Evolutionary conservation across 1,140 invertebrate species (phyloP).

Genomic region (Ectropis grisescens): DNA sequence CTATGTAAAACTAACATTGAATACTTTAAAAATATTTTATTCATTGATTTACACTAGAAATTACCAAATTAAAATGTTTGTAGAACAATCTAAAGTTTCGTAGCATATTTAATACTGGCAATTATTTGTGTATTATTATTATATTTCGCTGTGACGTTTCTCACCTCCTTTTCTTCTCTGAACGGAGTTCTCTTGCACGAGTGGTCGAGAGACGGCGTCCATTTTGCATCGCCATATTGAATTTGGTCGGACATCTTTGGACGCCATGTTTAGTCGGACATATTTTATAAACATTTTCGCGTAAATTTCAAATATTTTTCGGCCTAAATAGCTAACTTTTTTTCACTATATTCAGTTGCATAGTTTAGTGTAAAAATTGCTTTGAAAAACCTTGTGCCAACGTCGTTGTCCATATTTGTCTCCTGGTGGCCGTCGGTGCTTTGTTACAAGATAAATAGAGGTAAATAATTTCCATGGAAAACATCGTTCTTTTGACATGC

Average conservation of each 20-base stretch:
- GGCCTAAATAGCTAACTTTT: conserved; percentile 62
- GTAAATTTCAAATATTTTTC: conserved; percentile 71
- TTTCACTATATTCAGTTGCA: conserved; percentile 56
- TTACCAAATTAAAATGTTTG: too few species aligned
- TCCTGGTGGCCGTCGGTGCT: conserved; percentile 57
- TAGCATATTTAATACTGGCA: too few species aligned
- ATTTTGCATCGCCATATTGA: conserved; percentile 70
- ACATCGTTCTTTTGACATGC: conserved; percentile 61
- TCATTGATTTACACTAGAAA: too few species aligned
- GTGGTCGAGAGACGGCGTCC: conserved; percentile 49
- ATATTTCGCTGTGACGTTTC: too few species aligned
- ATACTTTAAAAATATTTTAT: too few species aligned
- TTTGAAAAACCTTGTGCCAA: conserved; percentile 48
- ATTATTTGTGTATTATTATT: too few species aligned
- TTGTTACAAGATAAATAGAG: conserved; percentile 70
- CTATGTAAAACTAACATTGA: too few species aligned
- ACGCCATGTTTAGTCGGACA: conserved; percentile 72
- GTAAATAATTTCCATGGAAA: conserved; percentile 64
- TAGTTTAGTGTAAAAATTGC: conserved; percentile 40
- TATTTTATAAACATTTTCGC: conserved; percentile 72
- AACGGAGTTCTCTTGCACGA: conserved; percentile 22
- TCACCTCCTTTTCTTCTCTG: too few species aligned
- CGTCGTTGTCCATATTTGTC: conserved; percentile 56
- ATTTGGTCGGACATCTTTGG: conserved; percentile 71
- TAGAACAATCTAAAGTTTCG: too few species aligned